Base-by-base conservation (phyloP, 30 jellyfish, hydroid and myxozoan genomes). In the Turritopsis rubra region DNA sequence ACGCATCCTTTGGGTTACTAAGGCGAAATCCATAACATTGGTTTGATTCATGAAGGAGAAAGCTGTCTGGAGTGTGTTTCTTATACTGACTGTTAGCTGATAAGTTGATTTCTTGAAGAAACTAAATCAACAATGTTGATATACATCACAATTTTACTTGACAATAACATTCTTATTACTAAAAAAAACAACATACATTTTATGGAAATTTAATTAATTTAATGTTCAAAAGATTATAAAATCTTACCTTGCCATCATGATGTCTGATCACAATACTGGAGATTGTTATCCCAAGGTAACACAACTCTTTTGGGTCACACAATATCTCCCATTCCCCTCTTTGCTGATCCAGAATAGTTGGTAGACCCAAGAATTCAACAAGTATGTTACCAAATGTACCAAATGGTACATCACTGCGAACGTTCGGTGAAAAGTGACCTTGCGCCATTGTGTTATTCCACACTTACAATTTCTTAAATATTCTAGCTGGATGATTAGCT, bases 21-120 rank as follows among this genome's bases (percentile, higher is more conserved):
- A 68, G 77, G 9, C 77, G 77, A n/a, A 68, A n/a, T 8, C 77
- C 77, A 19, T 68, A 68, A 23, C 28, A 23, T 68, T 27, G 77
- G 9, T 68, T 23, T n/a, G 28, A 9, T 7, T 8, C 30, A n/a
- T 68, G 16, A 19, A 68, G 28, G 8, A 68, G 28, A 68, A 68
- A 0, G 77, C 77, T 68, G 30, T 68, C 77, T 68, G 30, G 16
- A n/a, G 77, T 7, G 9, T 0, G 77, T 1, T 68, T 16, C 28
- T 68, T 16, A 27, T n/a, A 68, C 30, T 68, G 77, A 23, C 28
- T 68, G 28, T 16, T n/a, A 7, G 77, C 77, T 1, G 77, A 68
- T 19, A 68, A 68, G 17, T 7, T 68, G 0, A 68, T 68, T 68
- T 68, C 77, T n/a, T 22, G 31, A 17, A 68, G 30, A 16, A 68